phyloP scores from a whole-genome alignment of 2,888 invertebrate genomes.

The Agrenia bidenticulata region DNA sequence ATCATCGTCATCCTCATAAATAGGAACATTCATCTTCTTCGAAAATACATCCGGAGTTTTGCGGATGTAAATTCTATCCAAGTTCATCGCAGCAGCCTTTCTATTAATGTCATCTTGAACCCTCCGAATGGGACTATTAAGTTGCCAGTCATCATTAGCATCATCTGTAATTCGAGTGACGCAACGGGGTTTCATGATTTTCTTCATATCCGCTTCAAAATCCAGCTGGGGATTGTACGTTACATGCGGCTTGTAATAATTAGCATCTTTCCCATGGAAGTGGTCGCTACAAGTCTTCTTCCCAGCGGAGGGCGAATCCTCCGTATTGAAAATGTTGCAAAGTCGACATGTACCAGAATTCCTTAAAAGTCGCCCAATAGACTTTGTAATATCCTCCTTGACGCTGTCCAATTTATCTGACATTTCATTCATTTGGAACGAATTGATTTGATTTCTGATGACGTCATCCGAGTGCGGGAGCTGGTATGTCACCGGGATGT shows the following conservation, averaged over 20 bases:
- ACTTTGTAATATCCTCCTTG: slow-evolving; percentile 38
- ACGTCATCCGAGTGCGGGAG: slow-evolving; percentile 41
- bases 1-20: slow-evolving; percentile 10
- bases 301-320: slow-evolving; percentile 8
- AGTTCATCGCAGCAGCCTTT: slow-evolving; percentile 34
- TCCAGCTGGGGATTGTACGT: slow-evolving; percentile 31
- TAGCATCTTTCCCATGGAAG: slow-evolving; percentile 30
- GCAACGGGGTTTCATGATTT: slow-evolving; percentile 29
- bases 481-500: slow-evolving; percentile 40
- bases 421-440: slow-evolving; percentile 37
- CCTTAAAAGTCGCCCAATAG: slow-evolving; percentile 30
- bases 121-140: slow-evolving; percentile 32
- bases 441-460: slow-evolving; percentile 32
- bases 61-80: slow-evolving; percentile 20
- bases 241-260: slow-evolving; percentile 16
- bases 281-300: slow-evolving; percentile 14
- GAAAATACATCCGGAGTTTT: slow-evolving; percentile 3
- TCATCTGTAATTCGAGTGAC: slow-evolving; percentile 22
- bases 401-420: slow-evolving; percentile 38
- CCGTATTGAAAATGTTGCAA: slow-evolving; percentile 33
- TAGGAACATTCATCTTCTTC: not conserved
- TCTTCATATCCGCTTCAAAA: slow-evolving; percentile 32
- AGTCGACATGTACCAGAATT: slow-evolving; percentile 28
- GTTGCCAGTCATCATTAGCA: slow-evolving; percentile 35
- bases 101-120: slow-evolving; percentile 40